Conservation (phyloP, 2,797 vertebrate species). For the Cichlasoma orientale region DNA sequence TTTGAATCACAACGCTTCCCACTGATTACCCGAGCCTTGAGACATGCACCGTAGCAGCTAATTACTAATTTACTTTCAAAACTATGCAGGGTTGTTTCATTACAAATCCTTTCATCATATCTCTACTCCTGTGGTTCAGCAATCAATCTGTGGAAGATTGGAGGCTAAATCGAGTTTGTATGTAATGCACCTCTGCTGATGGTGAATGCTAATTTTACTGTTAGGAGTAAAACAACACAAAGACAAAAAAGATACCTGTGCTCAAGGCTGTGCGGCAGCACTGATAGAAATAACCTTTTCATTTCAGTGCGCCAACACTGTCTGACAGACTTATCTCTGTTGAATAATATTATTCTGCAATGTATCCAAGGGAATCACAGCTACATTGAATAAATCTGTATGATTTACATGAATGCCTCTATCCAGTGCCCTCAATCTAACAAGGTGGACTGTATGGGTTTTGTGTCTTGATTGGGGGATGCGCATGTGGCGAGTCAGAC, state of each 20-base stretch:
- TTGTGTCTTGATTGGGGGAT: background rate
- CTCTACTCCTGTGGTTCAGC: slow-evolving; percentile 32
- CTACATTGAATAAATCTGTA: background rate
- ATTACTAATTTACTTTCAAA: slow-evolving; percentile 57
- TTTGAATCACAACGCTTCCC: slow-evolving; percentile 29
- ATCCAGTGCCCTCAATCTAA: background rate
- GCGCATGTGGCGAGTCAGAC: background rate
- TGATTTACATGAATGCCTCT: background rate
- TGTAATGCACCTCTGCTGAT: slow-evolving; percentile 8
- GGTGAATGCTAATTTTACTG: slow-evolving; percentile 36
- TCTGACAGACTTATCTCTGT: background rate
- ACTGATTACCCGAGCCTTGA: background rate
- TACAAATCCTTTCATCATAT: slow-evolving; percentile 7
- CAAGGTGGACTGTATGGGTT: background rate
- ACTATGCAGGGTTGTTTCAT: slow-evolving; percentile 17
- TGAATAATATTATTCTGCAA: background rate
- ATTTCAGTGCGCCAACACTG: background rate
- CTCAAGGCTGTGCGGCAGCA: background rate
- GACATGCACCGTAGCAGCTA: background rate
- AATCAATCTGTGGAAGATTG: slow-evolving; percentile 51
- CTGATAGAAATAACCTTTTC: slow-evolving; percentile 14
- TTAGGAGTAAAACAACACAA: slow-evolving; percentile 3
- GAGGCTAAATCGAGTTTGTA: slow-evolving; percentile 60
- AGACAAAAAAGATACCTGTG: slow-evolving; percentile 4
- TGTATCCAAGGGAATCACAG: background rate